Conservation (phyloP, 1,140 invertebrate species). For the Calephelis nemesis region DNA sequence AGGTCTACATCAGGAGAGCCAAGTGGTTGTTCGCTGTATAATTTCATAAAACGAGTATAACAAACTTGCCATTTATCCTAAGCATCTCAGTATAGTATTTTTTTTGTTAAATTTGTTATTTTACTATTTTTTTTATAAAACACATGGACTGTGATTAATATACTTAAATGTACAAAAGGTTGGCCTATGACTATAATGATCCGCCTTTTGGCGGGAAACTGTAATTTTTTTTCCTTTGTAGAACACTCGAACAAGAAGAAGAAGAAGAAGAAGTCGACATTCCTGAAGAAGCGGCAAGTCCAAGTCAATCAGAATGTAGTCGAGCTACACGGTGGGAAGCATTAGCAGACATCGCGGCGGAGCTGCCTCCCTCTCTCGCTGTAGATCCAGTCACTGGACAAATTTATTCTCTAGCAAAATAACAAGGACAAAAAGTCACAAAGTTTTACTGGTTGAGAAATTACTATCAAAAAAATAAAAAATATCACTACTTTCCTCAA, state of each 20-base stretch:
- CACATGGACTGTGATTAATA: too few relatives aligned
- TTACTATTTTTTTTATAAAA: too few relatives aligned
- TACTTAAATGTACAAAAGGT: too few relatives aligned
- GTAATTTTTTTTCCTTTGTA: neutral
- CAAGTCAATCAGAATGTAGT: slow-evolving; percentile 62
- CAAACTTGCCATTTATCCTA: too few relatives aligned
- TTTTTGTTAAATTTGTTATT: too few relatives aligned
- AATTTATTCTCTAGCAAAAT: slow-evolving; percentile 71
- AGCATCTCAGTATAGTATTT: too few relatives aligned
- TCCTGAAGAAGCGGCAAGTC: slow-evolving; percentile 47
- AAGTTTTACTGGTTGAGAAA: too few relatives aligned
- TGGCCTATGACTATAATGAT: too few relatives aligned
- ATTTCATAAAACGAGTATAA: too few relatives aligned
- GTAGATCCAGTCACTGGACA: slow-evolving; percentile 75
- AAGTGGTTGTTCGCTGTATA: too few relatives aligned
- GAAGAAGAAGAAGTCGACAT: neutral
- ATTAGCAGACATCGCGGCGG: slow-evolving; percentile 74
- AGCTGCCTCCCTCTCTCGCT: slow-evolving; percentile 68
- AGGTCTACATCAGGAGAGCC: too few relatives aligned
- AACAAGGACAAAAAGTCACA: slow-evolving; percentile 24
- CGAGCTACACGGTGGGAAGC: slow-evolving; percentile 76
- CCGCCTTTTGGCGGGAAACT: too few relatives aligned
- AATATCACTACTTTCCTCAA: neutral
- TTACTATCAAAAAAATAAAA: neutral
- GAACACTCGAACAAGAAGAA: slow-evolving; percentile 24